phyloP scores from a whole-genome alignment of 2,113 vertebrate species.

The Petrocephalus zakoni region DNA sequence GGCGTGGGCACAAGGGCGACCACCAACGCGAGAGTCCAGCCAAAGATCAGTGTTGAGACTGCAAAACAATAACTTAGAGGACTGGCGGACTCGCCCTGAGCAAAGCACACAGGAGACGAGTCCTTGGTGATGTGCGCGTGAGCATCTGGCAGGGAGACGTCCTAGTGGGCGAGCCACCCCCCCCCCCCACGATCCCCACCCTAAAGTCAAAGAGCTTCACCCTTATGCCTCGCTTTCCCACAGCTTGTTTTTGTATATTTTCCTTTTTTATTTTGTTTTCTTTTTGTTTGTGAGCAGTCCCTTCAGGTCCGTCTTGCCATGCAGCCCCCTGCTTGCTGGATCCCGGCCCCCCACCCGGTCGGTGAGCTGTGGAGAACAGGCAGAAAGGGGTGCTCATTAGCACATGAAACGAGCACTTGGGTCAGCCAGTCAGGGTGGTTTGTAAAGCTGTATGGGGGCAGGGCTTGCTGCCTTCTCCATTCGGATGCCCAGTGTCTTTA shows the following conservation, averaged over 20 bases:
- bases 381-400: neutral
- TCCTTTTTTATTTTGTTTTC: constrained; percentile 30
- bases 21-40: constrained; percentile 18
- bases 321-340: constrained; percentile 40
- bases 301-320: constrained; percentile 54
- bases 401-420: neutral
- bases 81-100: constrained; percentile 47
- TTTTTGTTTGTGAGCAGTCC: constrained; percentile 37
- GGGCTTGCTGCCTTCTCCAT: neutral
- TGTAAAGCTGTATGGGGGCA: neutral
- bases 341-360: constrained; percentile 31
- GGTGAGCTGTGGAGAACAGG: constrained; percentile 36
- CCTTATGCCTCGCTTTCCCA: neutral
- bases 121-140: constrained; percentile 53
- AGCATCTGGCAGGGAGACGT: constrained; percentile 41
- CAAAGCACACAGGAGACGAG: constrained; percentile 44
- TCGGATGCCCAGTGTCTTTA: neutral
- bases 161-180: constrained; percentile 14
- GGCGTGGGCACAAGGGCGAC: constrained; percentile 35
- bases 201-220: constrained; percentile 24
- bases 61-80: constrained; percentile 67
- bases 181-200: neutral
- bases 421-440: neutral
- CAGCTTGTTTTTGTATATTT: neutral
- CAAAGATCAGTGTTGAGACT: constrained; percentile 69